Base-by-base conservation (phyloP, 2,113 vertebrate genomes). In the Chloroceryle aenea region DNA sequence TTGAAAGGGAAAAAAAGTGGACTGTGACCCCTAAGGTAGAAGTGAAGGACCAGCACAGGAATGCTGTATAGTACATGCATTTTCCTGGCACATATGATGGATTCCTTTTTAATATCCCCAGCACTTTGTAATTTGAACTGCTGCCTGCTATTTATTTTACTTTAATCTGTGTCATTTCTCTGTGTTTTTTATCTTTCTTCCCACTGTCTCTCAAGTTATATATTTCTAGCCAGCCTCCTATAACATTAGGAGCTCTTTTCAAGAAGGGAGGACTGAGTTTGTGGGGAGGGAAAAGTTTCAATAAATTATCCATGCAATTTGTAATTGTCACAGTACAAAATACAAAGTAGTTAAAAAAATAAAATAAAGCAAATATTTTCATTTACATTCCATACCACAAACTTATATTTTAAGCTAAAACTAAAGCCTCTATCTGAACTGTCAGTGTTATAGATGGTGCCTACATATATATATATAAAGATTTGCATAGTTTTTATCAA, bases 371-470 rank as follows among this genome's bases (percentile, higher is more conserved):
- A 86, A 96, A 68, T 73, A 18, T 94, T 95, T 94, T 30, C 36
- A 88, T 98, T 97, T 98, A 75, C 76, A 96, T 96, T 85, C 87
- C 66, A 38, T 86, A 81, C 79, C 84, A 47, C 42, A 34, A 96
- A 92, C 86, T 97, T 95, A 85, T 78, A 96, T 94, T 96, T 97
- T 95, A 91, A 91, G 85, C 63, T 84, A 61, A 92, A 97, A 94
- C 85, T 68, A 80, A 90, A 94, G 52, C 20, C 64, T 97, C 98
- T 98, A 97, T 98, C 97, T 95, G 85, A 95, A 88, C 94, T 98
- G 98, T 98, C 97, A 98, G 42, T 83, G 72, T 98, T 98, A 98
- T 97, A 98, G 95, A 98, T 98, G 97, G 86, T 93, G 42, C 83
- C 93, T 96, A 91, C 97, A 96, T n/a, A 32, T 32, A 56, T 97